Evolutionary conservation across 64 coral and sea anemone genomes (phyloP).

Genomic region (Montipora efflorescens): DNA sequence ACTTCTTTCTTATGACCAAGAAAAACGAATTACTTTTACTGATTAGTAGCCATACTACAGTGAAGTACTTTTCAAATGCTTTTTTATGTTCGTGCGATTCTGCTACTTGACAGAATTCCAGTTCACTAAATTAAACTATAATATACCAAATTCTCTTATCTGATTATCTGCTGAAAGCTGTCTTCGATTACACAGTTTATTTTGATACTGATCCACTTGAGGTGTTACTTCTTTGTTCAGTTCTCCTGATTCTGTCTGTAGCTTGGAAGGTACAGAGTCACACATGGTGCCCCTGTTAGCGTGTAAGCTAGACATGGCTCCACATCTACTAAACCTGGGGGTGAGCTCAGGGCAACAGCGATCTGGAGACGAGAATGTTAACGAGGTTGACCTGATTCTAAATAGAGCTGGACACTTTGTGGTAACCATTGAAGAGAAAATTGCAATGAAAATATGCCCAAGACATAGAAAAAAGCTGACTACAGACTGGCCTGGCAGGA

Average conservation of each 20-base stretch:
- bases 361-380: not conserved
- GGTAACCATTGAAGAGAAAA: not conserved
- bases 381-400: constrained; percentile 12
- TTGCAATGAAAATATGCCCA: not conserved
- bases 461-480: not conserved
- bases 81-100: not conserved
- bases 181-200: no score
- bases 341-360: constrained; percentile 21
- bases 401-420: not conserved
- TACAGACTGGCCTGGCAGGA: constrained; percentile 42
- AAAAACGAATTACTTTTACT: not conserved
- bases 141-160: no score
- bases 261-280: constrained; percentile 13
- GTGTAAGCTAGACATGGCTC: not conserved
- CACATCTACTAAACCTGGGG: constrained; percentile 19
- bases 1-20: not conserved
- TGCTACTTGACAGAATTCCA: not conserved
- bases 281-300: not conserved
- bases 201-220: no score
- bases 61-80: not conserved
- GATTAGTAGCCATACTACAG: not conserved
- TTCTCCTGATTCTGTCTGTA: constrained; percentile 20
- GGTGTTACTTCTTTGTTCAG: not conserved
- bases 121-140: not conserved
- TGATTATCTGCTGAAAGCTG: no score